Base-by-base conservation (phyloP, 2,888 invertebrate species). In the Protophormia terraenovae region DNA sequence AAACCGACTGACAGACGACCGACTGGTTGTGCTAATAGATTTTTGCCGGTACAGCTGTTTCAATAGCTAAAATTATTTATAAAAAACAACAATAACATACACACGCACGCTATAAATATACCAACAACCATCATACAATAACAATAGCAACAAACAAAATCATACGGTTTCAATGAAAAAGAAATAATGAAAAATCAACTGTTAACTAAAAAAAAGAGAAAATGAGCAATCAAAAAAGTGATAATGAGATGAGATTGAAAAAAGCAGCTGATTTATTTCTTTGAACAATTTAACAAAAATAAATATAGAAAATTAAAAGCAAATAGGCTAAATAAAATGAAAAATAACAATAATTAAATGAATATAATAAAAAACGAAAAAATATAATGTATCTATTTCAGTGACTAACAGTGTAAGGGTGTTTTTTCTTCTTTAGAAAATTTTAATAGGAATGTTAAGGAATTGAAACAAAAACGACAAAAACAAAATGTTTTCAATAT, bases 1-100 rank as follows among this genome's bases (percentile, higher is more conserved):
- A 80, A 80, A 66, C 24, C 62, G 47, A 73, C 14, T 67, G 53
- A 62, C 29, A 53, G 69, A 35, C 67, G 69, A 79, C 73, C 75
- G 41, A 10, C 32, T 60, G 27, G 50, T 72, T 80, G 60, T 71
- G 32, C 66, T 77, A 27, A 58, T 75, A 55, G 53, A 72, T 60
- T 60, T 82, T 82, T 71, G 82, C 85, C 85, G 85, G 85, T 85
- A 85, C 85, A 85, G 85, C 85, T 85, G 85, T 82, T 85, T 73
- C 80, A 73, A 81, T 69, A 69, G 19, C 10, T 41, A 32, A 47
- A 67, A 50, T 7, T 22, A 16, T 50, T 5, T 24, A 75, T 29
- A 29, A 71, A 62, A 22, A 53, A 19, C 27, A n/a, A 24, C 32
- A 24, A 66, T 10, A 58, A 47, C 55, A 66, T 14, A 50, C 22